Evolutionary conservation across 2,888 invertebrate species (phyloP).

Genomic region (Neelides folsomi): DNA sequence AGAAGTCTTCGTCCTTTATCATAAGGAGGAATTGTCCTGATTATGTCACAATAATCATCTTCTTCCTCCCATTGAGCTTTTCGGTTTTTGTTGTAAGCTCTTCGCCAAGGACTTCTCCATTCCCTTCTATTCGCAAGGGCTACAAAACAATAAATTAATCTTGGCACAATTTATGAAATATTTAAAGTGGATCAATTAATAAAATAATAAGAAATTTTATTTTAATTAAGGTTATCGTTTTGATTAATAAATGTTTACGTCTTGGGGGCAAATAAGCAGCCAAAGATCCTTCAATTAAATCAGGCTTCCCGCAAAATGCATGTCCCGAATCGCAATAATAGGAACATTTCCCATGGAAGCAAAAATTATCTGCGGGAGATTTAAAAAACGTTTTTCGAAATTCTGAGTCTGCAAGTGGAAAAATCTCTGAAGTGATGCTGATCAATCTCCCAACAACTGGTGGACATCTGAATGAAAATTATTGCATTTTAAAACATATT

Average conservation of each 20-base stretch:
- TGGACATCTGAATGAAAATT: conserved; percentile 55
- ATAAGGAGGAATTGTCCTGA: conserved; percentile 77
- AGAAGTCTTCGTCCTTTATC: conserved; percentile 76
- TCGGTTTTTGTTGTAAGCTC: conserved; percentile 90
- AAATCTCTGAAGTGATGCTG: conserved; percentile 89
- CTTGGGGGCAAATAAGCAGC: conserved; percentile 85
- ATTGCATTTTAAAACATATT: too few species aligned
- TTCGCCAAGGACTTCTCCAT: conserved; percentile 91
- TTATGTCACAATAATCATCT: conserved; percentile 77
- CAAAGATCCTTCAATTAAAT: conserved; percentile 87
- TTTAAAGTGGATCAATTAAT: too few species aligned
- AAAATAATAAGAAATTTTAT: too few species aligned
- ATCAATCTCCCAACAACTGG: conserved; percentile 84
- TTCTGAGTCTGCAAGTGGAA: conserved; percentile 82
- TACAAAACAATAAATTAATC: conserved; percentile 6
- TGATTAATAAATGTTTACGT: conserved; percentile 12
- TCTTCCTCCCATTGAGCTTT: conserved; percentile 96
- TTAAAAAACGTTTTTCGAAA: conserved; percentile 84
- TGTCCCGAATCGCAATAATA: conserved; percentile 56
- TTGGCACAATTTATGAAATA: too few species aligned
- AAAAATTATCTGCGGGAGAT: conserved; percentile 76
- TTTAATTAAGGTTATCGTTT: too few species aligned
- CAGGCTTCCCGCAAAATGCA: conserved; percentile 66
- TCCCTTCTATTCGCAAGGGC: conserved; percentile 75
- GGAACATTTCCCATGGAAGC: conserved; percentile 75